phyloP scores from a whole-genome alignment of 2,797 vertebrate genomes.

The Argyrosomus regius region DNA sequence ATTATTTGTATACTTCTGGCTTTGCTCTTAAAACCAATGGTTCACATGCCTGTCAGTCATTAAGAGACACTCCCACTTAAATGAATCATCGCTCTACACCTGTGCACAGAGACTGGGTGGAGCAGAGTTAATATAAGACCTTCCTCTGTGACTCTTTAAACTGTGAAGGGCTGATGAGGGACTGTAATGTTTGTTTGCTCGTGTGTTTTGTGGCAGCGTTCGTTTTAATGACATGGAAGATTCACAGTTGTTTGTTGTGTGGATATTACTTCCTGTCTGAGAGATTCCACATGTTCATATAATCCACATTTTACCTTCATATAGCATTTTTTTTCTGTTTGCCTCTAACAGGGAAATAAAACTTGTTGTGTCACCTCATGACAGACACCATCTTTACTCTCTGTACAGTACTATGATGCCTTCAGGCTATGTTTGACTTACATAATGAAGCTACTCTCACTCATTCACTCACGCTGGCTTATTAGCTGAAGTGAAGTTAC shows the following conservation, averaged over 20 bases:
- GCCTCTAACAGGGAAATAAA: background rate
- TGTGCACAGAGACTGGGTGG: background rate
- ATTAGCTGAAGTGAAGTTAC: background rate
- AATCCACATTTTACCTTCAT: background rate
- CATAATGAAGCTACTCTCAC: background rate
- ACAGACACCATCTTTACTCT: background rate
- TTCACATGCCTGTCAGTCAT: background rate
- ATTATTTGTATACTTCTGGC: background rate
- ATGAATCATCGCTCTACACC: background rate
- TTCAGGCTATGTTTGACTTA: background rate
- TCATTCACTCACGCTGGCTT: background rate
- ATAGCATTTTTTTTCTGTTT: background rate
- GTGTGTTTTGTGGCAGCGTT: background rate
- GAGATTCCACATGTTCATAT: background rate
- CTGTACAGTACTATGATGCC: background rate
- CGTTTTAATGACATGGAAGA: background rate
- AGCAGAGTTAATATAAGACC: background rate
- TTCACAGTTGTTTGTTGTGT: background rate
- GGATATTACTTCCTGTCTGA: background rate
- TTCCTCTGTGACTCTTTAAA: background rate
- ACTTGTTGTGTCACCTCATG: background rate
- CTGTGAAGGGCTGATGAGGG: background rate
- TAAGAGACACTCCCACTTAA: background rate
- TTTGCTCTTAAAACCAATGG: background rate
- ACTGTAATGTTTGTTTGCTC: background rate